phyloP scores from a whole-genome alignment of 1,140 invertebrate genomes.

The Arctopsyche grandis region DNA sequence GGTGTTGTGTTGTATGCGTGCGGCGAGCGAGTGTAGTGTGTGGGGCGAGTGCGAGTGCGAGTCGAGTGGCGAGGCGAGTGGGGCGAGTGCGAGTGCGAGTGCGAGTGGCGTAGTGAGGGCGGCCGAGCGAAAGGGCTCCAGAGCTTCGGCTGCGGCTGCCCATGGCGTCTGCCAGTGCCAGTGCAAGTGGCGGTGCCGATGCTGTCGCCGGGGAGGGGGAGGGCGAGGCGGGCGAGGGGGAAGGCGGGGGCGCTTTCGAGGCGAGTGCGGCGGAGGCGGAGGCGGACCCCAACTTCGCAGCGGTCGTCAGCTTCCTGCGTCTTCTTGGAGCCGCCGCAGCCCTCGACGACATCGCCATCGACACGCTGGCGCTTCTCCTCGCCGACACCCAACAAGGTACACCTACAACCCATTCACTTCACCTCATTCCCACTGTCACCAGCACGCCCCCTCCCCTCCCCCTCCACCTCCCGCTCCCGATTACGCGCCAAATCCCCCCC shows the following conservation, averaged over 20 bases:
- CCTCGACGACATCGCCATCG: neutral
- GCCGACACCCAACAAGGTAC: constrained; percentile 3
- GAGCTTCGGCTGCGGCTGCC: neutral
- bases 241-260: constrained; percentile 49
- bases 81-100: constrained; percentile 21
- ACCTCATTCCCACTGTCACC: neutral
- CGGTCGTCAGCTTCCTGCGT: constrained; percentile 55
- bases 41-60: too few species aligned
- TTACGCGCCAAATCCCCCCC: too few species aligned
- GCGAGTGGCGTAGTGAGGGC: neutral
- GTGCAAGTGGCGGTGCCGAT: neutral
- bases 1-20: neutral
- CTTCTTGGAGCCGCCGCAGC: neutral
- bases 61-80: neutral
- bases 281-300: constrained; percentile 58
- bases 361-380: neutral
- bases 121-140: neutral
- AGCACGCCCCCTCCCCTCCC: too few species aligned
- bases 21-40: neutral
- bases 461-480: too few species aligned
- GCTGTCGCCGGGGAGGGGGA: neutral
- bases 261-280: constrained; percentile 56
- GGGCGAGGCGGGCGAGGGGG: constrained; percentile 47
- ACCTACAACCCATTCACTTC: neutral
- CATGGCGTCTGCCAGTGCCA: neutral